These are phyloP conservation scores for Chorisops tibialis DNA, from an alignment of 2,888 invertebrate species.

Conservation along the genomic window DNA sequence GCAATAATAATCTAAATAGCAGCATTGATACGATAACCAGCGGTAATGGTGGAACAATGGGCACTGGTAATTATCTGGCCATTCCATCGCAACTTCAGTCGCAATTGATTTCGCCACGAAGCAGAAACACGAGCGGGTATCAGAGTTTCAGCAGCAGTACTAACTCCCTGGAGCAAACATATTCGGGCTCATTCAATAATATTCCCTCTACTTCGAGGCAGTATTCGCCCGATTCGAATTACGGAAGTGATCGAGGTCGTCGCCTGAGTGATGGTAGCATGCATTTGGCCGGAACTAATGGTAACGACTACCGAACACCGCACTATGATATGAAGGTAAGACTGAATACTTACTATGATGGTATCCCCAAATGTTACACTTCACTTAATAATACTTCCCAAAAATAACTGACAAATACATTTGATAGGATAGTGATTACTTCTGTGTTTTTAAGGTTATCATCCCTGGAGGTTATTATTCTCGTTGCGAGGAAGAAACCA, in stretches of 20 bases:
- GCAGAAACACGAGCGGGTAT: slow-evolving; percentile 51
- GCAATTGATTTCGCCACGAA: slow-evolving; percentile 37
- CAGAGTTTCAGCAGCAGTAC: slow-evolving; percentile 52
- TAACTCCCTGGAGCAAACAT: slow-evolving; percentile 50
- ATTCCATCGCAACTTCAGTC: slow-evolving; percentile 14
- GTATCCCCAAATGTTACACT: no score
- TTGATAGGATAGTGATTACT: no score
- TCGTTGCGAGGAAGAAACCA: no score
- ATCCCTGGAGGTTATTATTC: no score
- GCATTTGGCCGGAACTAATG: slow-evolving; percentile 29
- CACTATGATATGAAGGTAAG: slow-evolving; percentile 45
- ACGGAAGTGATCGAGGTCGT: slow-evolving; percentile 27
- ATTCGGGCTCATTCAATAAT: slow-evolving; percentile 39
- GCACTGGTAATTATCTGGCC: slow-evolving; percentile 23
- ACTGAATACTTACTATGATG: no score
- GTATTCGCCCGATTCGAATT: slow-evolving; percentile 49
- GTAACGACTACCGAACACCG: slow-evolving; percentile 43
- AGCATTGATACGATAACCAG: slow-evolving; percentile 13
- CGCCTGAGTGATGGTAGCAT: slow-evolving; percentile 34
- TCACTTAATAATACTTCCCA: not conserved
- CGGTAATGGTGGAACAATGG: slow-evolving; percentile 11
- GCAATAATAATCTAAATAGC: slow-evolving; percentile 14
- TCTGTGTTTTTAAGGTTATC: no score
- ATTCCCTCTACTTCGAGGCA: slow-evolving; percentile 35
- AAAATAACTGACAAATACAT: no score